Conservation (phyloP, 2,797 vertebrate genomes). For the Fistularia tabacaria region DNA sequence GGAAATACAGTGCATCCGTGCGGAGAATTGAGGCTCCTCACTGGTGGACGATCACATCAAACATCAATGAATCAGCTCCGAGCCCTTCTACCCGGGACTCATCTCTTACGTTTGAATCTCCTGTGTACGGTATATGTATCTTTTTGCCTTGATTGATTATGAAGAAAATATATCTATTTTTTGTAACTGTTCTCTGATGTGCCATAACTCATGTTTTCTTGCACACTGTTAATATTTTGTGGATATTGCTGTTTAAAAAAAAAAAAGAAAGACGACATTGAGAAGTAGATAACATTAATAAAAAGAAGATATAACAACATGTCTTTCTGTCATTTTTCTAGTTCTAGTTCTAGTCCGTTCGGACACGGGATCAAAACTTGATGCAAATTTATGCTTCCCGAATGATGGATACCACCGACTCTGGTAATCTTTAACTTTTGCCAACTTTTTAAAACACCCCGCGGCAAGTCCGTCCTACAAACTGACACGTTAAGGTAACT, state of each 20-base stretch:
- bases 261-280: conserved; percentile 70
- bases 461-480: too few relatives aligned
- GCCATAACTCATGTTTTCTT: conserved; percentile 81
- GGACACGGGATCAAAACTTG: too few relatives aligned
- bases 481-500: too few relatives aligned
- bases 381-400: background rate
- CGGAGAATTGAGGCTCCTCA: conserved; percentile 50
- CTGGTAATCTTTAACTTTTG: background rate
- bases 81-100: conserved; percentile 62
- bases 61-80: conserved; percentile 51
- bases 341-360: background rate
- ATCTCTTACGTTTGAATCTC: conserved; percentile 72
- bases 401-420: background rate
- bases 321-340: conserved; percentile 3
- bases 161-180: conserved; percentile 81
- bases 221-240: conserved; percentile 86
- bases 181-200: conserved; percentile 81
- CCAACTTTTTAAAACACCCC: too few relatives aligned
- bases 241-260: conserved; percentile 79
- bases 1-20: conserved; percentile 21
- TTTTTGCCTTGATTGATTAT: conserved; percentile 81
- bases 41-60: conserved; percentile 55
- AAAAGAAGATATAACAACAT: conserved; percentile 66
- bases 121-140: conserved; percentile 73
- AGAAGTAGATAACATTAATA: conserved; percentile 77